Evolutionary conservation across 2,797 vertebrate genomes (phyloP), one percentile per base, ranked within the genome.

Genomic region (Amphiprion clarkii): DNA sequence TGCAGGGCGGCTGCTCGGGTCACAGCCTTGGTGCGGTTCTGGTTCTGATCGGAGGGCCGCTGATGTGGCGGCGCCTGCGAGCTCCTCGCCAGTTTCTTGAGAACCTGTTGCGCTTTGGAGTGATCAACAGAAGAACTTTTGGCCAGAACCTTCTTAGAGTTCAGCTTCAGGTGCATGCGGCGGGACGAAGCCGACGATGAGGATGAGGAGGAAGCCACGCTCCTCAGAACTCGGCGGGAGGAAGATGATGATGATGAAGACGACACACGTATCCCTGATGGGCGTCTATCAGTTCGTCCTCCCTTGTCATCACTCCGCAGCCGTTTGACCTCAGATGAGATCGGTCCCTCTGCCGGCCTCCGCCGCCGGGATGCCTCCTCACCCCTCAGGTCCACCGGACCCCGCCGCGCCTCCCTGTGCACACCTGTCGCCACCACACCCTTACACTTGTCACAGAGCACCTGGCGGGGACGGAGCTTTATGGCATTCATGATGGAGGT

Each of bases 401-500:
- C 95, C 77, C 96, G 95, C 59, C 96, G 95, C 0, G 95, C 94
- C 86, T 98, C 97, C 63, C 96, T 95, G 87, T 95, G 96, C 55
- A 96, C 96, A 1, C 95, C 93, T 49, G 96, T 95, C 12, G 94
- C 92, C 83, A 99, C 97, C 83, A 95, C 96, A 78, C 95, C 97
- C 93, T 99, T 99, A 91, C 98, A 99, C 86, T 98, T 98, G 89
- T 99, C 98, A 27, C 98, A 99, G 5, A 99, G 96, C 64, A 99
- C 98, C 90, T 99, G 98, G 54, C 98, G 96, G 21, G 98, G 98
- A 74, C 98, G 96, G 81, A 99, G 96, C 83, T 97, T 98, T 89
- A 99, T 99, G 88, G 98, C 97, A 56, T 97, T 99, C 97, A 99
- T 97, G 85, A 99, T 99, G 54, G 98, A 99, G 63, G 98, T 99